These are phyloP conservation scores for Gymnothorax javanicus DNA, from an alignment of 2,797 vertebrate species.

Conservation along the genomic window DNA sequence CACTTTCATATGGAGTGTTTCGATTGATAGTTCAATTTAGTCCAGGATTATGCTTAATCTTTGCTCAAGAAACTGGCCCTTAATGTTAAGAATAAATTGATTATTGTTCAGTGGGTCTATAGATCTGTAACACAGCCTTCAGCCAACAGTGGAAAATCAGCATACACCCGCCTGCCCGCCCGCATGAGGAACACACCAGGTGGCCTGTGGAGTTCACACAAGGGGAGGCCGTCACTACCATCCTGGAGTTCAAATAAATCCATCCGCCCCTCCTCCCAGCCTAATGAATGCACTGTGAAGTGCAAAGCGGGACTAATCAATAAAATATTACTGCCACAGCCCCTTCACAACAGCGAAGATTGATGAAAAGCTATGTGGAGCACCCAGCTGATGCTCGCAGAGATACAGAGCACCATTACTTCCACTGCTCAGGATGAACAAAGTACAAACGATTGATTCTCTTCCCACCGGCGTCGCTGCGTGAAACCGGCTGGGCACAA, in stretches of 20 bases:
- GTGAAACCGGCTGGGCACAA: conserved; percentile 33
- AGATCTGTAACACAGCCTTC: conserved; percentile 49
- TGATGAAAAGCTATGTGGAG: conserved; percentile 32
- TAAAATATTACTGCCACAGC: conserved; percentile 30
- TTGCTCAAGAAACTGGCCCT: too few species aligned
- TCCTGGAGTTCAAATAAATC: conserved; percentile 36
- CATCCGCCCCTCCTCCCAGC: conserved; percentile 21
- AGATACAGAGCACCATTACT: conserved; percentile 4
- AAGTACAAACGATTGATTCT: background rate
- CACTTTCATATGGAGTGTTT: too few species aligned
- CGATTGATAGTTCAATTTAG: too few species aligned
- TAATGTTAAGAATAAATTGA: background rate
- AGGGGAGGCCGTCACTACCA: conserved; percentile 44
- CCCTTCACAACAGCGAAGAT: conserved; percentile 35
- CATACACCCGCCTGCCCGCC: background rate
- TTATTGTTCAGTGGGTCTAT: conserved; percentile 24
- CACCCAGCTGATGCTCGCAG: conserved; percentile 10
- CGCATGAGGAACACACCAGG: background rate
- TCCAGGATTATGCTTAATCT: too few species aligned
- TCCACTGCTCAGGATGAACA: conserved; percentile 19
- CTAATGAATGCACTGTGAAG: conserved; percentile 33
- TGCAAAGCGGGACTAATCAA: conserved; percentile 33
- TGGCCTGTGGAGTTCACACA: background rate
- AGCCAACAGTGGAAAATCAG: conserved; percentile 64
- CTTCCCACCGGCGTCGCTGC: conserved; percentile 33